Base-by-base conservation (phyloP, 2,888 invertebrate species). In the Beris morrisii region DNA sequence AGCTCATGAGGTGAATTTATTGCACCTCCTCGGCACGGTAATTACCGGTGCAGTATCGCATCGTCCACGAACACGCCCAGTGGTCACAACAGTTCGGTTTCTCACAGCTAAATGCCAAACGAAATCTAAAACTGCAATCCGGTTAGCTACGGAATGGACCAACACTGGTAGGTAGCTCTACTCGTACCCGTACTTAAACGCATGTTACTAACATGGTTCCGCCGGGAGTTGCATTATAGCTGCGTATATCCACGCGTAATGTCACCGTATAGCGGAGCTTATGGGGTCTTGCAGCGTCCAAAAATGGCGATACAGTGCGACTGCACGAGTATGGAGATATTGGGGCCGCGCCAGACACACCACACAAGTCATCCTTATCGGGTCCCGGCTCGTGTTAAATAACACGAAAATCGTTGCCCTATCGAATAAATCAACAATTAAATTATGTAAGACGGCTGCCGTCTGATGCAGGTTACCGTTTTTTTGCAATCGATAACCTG, bases 1-100 rank as follows among this genome's bases (percentile, higher is more conserved):
- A 61, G 50, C 61, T 52, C 61, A 61, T 50, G 61, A 61, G 52
- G 38, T 50, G 61, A 61, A 61, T 61, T 61, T 61, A 61, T 61
- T 61, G 61, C 46, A 52, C 30, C 32, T 11, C 3, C 32, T 52
- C 61, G 61, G 38, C 31, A 61, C 52, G 11, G 61, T 61, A 61
- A 61, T 61, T 61, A 61, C 52, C 22, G 22, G 38, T 5, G 38
- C 13, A 38, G 6, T 28, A 50, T 50, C 31, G 38, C 1, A 22
- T 22, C 38, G n/a, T 12, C n/a, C 12, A 38, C 30, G 61, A 50
- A 30, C 30, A 48, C 43, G 7, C 50, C 48, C 43, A 28, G 12
- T 15, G 45, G 38, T 45, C 38, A 61, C 7, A 44, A 50, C 13
- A 30, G 5, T 13, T 12, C 12, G 1, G 13, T 31, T 15, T 48